A percentile compares a stretch with the other conserved stretches of the same genome.
Evolutionary conservation across 2,113 vertebrate genomes (phyloP).

Genomic region (Ciconia stormi): DNA sequence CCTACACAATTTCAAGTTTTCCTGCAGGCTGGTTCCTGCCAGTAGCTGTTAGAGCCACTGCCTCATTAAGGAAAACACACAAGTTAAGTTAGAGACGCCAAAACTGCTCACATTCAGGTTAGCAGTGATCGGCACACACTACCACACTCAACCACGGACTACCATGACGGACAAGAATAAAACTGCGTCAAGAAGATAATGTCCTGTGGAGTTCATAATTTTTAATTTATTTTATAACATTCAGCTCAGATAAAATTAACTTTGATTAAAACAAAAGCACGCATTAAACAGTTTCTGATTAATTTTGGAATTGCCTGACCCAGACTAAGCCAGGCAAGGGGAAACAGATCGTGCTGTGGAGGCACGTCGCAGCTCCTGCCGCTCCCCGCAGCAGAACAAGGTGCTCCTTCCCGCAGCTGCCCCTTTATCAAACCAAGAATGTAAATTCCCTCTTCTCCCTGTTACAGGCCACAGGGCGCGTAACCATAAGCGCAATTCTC

Average conservation of each 20-base stretch:
- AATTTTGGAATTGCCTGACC: neutral
- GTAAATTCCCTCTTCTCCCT: neutral
- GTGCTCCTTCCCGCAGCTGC: neutral
- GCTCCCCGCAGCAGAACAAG: too few relatives aligned
- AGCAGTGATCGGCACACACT: fast-evolving
- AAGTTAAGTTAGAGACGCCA: neutral
- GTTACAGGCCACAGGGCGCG: neutral
- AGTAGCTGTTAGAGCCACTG: neutral
- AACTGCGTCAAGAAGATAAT: neutral
- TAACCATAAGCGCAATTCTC: neutral
- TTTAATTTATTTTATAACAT: neutral
- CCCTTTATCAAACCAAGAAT: neutral
- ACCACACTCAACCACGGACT: neutral
- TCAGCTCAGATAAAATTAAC: neutral
- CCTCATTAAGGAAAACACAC: neutral
- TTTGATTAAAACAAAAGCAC: neutral
- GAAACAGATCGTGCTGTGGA: neutral
- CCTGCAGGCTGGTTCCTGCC: neutral
- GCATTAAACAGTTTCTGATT: neutral
- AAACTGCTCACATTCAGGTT: neutral
- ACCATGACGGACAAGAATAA: neutral
- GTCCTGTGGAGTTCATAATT: neutral
- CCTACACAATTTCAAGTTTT: neutral
- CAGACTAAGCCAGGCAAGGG: neutral
- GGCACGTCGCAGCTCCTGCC: neutral